Evolutionary conservation across 1,140 invertebrate genomes (phyloP), one percentile per base, ranked within the genome.

Genomic region (Scaptodrosophila lebanonensis): DNA sequence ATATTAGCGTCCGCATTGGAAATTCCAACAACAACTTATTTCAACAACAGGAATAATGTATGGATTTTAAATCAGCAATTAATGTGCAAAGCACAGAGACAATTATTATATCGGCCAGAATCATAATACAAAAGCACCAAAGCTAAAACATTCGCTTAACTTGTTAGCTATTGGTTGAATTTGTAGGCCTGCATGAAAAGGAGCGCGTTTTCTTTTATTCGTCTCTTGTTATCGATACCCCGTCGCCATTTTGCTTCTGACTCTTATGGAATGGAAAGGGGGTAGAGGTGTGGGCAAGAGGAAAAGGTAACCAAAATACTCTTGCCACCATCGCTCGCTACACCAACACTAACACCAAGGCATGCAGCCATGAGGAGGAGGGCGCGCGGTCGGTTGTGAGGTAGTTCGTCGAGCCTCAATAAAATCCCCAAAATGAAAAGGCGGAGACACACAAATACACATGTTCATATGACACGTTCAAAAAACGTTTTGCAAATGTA

Each of bases 241-340:
- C 58, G 73, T 82, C 75, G 75, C 75, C 75, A 79, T 79, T 79
- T 75, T 79, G 79, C 72, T 77, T 77, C 48, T 43, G 52, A 51
- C 60, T 39, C 51, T 65, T 45, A 68, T 79, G 59, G 65, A 68
- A 68, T 51, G 59, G 58, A 45, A 48, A 43, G 51, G 11, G 45
- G 22, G 54, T 50, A 39, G 43, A 30, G 58, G 43, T 49, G 57
- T 62, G 70, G 48, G 43, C 36, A 33, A 27, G 47, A 66, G 62
- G 69, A 61, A 73, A 82, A 66, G 57, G 75, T 73, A 79, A 79
- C 75, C 69, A 82, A 75, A 82, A 79, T 70, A 82, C 75, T 79
- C 60, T 49, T 60, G 35, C 51, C 39, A 38, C 48, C 43, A 47
- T 43, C 48, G 51, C 44, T 5, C 12, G 32, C 32, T n/a, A n/a